Percentiles rank a stretch among this genome's conserved stretches.
Conservation (phyloP, 2,888 invertebrate genomes). For the Mesodorylaimus sp. region DNA sequence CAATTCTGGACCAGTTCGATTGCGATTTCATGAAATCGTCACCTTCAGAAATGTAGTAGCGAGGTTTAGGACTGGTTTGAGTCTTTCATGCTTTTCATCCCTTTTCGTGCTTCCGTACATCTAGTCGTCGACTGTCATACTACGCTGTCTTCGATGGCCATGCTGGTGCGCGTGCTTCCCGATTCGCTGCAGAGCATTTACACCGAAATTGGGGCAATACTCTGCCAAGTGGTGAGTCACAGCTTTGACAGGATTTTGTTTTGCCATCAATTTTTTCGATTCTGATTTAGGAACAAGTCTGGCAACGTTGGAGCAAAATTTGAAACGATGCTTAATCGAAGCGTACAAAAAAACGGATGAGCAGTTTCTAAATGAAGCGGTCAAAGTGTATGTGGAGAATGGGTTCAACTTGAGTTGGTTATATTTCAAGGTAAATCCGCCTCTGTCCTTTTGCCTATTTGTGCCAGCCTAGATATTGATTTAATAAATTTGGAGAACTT, state of each 20-base stretch:
- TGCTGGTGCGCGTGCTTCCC: conserved; percentile 35
- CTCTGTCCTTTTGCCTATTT: background rate
- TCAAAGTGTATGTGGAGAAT: conserved; percentile 29
- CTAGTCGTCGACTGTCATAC: conserved; percentile 30
- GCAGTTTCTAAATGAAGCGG: conserved; percentile 35
- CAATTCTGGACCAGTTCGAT: conserved; percentile 30
- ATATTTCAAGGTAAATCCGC: background rate
- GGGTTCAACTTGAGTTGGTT: background rate
- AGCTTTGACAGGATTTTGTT: conserved; percentile 2
- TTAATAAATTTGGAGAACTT: too few species aligned
- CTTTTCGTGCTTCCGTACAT: too few species aligned
- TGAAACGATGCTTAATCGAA: conserved; percentile 34
- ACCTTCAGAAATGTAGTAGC: too few species aligned
- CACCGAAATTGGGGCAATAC: conserved; percentile 32
- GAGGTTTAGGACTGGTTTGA: too few species aligned
- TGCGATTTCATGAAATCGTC: conserved; percentile 11
- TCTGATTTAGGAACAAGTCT: background rate
- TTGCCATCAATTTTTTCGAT: background rate
- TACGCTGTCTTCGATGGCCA: conserved; percentile 40
- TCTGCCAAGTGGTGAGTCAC: conserved; percentile 32
- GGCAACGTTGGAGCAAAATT: conserved; percentile 29
- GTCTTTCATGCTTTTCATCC: too few species aligned
- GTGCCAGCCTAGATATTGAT: background rate
- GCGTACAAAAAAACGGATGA: conserved; percentile 37
- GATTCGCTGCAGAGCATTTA: conserved; percentile 33